These are phyloP conservation scores for Leptodactylus fallax DNA, from an alignment of 2,797 vertebrate species.

Conservation along the genomic window DNA sequence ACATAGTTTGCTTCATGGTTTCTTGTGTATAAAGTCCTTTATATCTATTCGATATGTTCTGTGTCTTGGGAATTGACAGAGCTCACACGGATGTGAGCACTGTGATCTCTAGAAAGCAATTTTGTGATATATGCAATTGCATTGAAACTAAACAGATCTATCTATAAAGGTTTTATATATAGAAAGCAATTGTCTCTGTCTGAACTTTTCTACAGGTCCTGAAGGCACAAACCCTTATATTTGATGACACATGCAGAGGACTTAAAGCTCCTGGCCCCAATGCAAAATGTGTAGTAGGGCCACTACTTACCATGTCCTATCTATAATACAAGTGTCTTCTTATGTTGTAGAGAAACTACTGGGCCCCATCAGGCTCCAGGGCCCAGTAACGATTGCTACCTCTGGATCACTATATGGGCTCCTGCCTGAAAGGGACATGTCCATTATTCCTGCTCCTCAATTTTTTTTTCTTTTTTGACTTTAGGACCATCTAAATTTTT, in stretches of 20 bases:
- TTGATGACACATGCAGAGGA: no score
- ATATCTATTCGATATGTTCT: neutral
- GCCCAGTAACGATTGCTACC: no score
- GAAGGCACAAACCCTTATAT: no score
- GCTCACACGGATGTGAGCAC: neutral
- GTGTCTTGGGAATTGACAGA: neutral
- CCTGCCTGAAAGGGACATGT: neutral
- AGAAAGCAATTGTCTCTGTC: neutral
- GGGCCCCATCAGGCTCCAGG: no score
- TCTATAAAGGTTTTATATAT: neutral
- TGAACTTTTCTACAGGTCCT: neutral
- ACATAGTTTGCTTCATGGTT: neutral
- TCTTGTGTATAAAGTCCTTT: neutral
- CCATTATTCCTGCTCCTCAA: neutral
- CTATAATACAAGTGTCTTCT: no score
- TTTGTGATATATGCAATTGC: neutral
- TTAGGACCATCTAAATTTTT: conserved; percentile 98
- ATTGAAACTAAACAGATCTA: neutral
- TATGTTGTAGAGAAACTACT: no score
- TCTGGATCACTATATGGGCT: no score
- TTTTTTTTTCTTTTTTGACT: neutral
- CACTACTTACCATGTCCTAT: no score
- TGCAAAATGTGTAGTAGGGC: no score
- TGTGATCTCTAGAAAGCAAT: neutral
- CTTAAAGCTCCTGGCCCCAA: no score